Percentiles rank a stretch among this genome's conserved stretches.
Evolutionary conservation across 2,888 invertebrate genomes (phyloP).

Genomic region (Dryococelus australis): DNA sequence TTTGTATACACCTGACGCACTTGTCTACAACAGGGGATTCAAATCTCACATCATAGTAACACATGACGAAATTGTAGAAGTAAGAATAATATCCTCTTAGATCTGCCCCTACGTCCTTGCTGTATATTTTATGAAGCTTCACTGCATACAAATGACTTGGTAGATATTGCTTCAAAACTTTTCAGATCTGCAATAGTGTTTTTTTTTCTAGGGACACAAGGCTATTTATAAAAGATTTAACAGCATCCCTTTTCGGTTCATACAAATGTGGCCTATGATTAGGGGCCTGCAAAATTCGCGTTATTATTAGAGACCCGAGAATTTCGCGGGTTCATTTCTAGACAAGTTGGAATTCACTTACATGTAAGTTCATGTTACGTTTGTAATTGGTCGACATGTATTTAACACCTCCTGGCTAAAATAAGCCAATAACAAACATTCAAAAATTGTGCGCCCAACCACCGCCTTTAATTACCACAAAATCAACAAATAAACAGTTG

Average conservation of each 20-base stretch:
- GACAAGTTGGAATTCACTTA: too few species aligned
- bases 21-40: not conserved
- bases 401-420: too few species aligned
- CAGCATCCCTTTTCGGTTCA: not conserved
- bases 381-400: too few species aligned
- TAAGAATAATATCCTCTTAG: not conserved
- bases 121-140: not conserved
- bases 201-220: constrained; percentile 6
- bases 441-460: too few species aligned
- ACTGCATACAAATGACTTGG: not conserved
- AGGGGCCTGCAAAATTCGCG: too few species aligned
- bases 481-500: too few species aligned
- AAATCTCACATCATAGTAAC: not conserved
- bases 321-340: too few species aligned
- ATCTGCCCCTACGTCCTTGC: not conserved
- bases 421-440: too few species aligned
- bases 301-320: too few species aligned
- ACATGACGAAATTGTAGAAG: not conserved
- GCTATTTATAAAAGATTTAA: not conserved
- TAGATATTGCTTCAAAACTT: not conserved
- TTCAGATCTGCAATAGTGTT: not conserved
- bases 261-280: not conserved
- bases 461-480: too few species aligned
- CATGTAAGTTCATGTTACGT: too few species aligned
- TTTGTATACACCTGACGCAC: too few species aligned